phyloP scores from a whole-genome alignment of 2,113 vertebrate species.

The Aspidoscelis tigris region DNA sequence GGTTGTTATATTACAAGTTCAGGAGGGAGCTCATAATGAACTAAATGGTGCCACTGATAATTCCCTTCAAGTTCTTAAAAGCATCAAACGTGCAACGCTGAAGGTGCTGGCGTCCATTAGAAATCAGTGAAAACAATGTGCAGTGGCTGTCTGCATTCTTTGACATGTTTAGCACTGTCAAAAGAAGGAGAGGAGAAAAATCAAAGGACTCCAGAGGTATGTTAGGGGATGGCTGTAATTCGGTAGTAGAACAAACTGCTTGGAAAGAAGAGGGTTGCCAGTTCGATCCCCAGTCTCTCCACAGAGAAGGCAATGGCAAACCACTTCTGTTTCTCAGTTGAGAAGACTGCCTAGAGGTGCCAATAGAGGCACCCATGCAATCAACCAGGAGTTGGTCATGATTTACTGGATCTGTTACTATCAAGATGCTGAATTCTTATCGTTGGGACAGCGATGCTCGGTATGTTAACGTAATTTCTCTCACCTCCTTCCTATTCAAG shows the following conservation, averaged over 20 bases:
- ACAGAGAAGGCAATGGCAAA: too few relatives aligned
- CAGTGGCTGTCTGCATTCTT: slow-evolving; percentile 61
- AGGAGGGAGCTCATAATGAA: slow-evolving; percentile 36
- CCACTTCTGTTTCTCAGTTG: too few relatives aligned
- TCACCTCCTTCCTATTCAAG: too few relatives aligned
- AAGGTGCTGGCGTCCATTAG: slow-evolving; percentile 56
- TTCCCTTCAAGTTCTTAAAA: slow-evolving; percentile 14
- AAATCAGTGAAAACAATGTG: slow-evolving; percentile 60
- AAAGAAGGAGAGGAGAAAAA: not conserved
- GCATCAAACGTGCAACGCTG: slow-evolving; percentile 5
- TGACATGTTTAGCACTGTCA: slow-evolving; percentile 35
- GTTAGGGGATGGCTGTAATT: too few relatives aligned
- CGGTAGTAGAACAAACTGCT: too few relatives aligned
- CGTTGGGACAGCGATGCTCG: not conserved
- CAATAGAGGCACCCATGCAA: too few relatives aligned
- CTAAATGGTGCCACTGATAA: not conserved
- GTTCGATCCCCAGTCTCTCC: too few relatives aligned
- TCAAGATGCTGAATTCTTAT: not conserved
- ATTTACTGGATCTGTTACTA: not conserved
- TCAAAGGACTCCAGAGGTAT: not conserved
- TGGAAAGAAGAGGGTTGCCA: too few relatives aligned
- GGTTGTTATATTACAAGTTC: not conserved
- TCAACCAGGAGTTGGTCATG: too few relatives aligned
- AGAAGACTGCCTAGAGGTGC: too few relatives aligned
- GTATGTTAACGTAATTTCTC: too few relatives aligned